Evolutionary conservation across 2,888 invertebrate species (phyloP), one percentile per base, ranked within the genome.

Genomic region (Acanthopleura granulata): DNA sequence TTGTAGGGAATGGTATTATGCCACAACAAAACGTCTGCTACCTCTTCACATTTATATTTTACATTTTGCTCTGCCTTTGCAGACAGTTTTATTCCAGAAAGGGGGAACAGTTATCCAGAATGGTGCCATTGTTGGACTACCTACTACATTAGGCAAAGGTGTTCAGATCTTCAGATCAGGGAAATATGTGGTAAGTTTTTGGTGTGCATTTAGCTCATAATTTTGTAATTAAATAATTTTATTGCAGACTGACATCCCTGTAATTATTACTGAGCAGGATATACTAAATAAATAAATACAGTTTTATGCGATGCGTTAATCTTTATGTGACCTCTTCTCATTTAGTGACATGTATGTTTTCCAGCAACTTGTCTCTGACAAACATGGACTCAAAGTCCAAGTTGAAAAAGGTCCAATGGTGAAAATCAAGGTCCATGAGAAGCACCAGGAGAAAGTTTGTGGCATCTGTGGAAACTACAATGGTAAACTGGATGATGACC

Each of bases 401-500:
- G 98, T 97, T 97, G 96, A 97, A 87, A 97, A 97, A 0, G 94
- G 94, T 80, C 95, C 96, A 81, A 96, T 95, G 86, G 92, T 97
- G 74, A 97, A 97, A 91, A 92, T 94, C 0, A 92, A 93, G 0
- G 95, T 96, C 6, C 95, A 96, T 1, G 83, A 93, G 93, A 74
- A 92, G 91, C 70, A 95, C 93, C 90, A 95, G 94, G 89, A 93
- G 93, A 75, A 93, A 50, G 91, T 96, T 72, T 97, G 97, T 88
- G 98, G 98, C 16, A 92, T 98, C 18, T 98, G 98, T 88, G 98
- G 98, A 0, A 97, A 98, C 90, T 98, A 95, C 91, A 98, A 98
- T 91, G 94, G 94, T 72, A 92, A 95, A 79, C 93, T 94, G 0
- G 93, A 94, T 81, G 97, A 97, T 90, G 97, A 97, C 91, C 93